Evolutionary conservation across 2,888 invertebrate species (phyloP).

Genomic region (Drosophila mimetica): DNA sequence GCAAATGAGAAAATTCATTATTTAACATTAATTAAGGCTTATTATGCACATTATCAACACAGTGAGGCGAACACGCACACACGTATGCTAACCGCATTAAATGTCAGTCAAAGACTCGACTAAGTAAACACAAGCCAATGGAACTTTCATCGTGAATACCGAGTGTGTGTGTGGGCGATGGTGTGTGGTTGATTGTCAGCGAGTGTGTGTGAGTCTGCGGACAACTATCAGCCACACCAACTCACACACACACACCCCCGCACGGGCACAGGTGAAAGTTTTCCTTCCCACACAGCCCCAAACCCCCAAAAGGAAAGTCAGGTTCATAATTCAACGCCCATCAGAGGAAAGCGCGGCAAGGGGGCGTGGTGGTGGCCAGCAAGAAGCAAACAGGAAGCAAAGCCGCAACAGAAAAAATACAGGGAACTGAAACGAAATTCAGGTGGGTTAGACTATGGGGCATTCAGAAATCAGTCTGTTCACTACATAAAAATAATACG

Average conservation of each 20-base stretch:
- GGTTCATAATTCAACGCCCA: constrained; percentile 63
- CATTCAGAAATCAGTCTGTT: background rate
- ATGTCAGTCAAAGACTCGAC: constrained; percentile 58
- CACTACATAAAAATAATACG: too few species aligned
- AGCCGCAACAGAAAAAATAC: constrained; percentile 34
- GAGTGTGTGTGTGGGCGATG: constrained; percentile 1
- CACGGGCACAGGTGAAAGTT: constrained; percentile 31
- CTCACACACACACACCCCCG: background rate
- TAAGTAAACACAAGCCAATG: constrained; percentile 24
- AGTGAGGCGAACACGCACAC: constrained; percentile 33
- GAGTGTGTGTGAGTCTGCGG: constrained; percentile 24
- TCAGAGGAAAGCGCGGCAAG: constrained; percentile 3
- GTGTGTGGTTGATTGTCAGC: background rate
- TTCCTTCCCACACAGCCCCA: constrained; percentile 16
- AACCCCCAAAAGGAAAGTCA: constrained; percentile 39
- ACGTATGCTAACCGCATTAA: constrained; percentile 59
- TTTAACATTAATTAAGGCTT: constrained; percentile 80
- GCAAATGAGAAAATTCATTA: constrained; percentile 79
- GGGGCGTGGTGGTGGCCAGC: constrained; percentile 14
- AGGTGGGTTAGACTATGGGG: background rate
- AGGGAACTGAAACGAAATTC: constrained; percentile 4
- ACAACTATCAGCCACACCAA: constrained; percentile 58
- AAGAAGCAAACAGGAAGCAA: constrained; percentile 55
- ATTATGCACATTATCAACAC: constrained; percentile 79
- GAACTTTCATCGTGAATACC: background rate